Base-by-base conservation (phyloP, 2,888 invertebrate genomes). In the Gnatocerus cornutus region DNA sequence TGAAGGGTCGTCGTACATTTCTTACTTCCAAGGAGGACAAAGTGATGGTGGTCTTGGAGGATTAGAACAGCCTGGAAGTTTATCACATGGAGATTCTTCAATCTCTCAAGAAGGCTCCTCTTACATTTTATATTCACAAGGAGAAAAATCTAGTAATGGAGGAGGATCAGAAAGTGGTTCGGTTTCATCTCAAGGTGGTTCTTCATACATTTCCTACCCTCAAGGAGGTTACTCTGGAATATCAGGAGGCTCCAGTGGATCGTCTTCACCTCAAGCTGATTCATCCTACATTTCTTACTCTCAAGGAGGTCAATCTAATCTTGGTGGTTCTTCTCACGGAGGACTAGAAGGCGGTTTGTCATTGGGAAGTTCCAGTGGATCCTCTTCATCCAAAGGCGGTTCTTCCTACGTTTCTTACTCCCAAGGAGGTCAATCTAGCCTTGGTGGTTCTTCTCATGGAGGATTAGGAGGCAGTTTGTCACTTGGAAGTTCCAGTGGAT, bases 401-500 rank as follows among this genome's bases (percentile, higher is more conserved):
- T 33, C 33, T 33, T 33, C 33, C n/a, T 33, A 33, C 7, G 7
- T 33, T 9, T 33, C 33, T 4, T 33, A 9, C 7, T 9, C 33
- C 6, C 33, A 33, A 33, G 33, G 33, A 33, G 33, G 33, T 7
- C 33, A 33, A 4, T 7, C 33, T 33, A 6, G n/a, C 1, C 33
- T 9, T 6, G 33, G 33, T n/a, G 33, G 9, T 33, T 33, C 33
- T 9, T 33, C 33, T 21, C 21, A 3, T 33, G 33, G 33, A 41
- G 61, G 39, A 27, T 21, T 21, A 21, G 21, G 21, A 21, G 4
- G 21, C 4, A 21, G 21, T 21, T 21, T 21, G 21, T 21, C 21
- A 21, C 21, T 3, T 21, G 21, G 21, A 21, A 21, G 21, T 21
- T 21, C 21, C 2, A 21, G 21, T 21, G n/a, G 87, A 72, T n/a